Base-by-base conservation (phyloP, 2,797 vertebrate species). In the Antennarius maculatus region DNA sequence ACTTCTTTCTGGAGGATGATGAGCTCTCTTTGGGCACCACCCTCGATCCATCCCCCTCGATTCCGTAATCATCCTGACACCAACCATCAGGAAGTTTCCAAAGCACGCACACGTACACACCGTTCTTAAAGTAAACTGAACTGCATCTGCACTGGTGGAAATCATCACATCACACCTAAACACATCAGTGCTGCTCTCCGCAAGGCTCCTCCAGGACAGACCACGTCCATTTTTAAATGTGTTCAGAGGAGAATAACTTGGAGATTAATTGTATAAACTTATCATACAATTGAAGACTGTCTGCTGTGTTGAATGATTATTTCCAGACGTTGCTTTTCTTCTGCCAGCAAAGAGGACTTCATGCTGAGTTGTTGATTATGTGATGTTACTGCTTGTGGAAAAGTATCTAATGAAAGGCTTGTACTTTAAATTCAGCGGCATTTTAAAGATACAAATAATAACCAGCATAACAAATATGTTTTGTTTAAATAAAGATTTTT, bases 121-220 rank as follows among this genome's bases (percentile, higher is more conserved):
- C 13, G n/a, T 23, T 75, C 61, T 61, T 37, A 46, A 73, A 47
- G 84, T 75, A 81, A 83, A 82, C 65, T 77, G 42, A 81, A 81
- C 71, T 73, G 55, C 72, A 81, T 78, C 71, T 76, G 50, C 66
- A 75, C 71, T 17, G 45, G 74, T 66, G 29, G 77, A 81, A 50
- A 61, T 84, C 83, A 78, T 79, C 77, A 54, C 39, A 61, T 61
- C 48, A 60, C 73, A 43, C 69, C 63, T 15, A 34, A 71, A 50
- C 53, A 45, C 66, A 29, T 16, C 17, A 4, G 61, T 7, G 17
- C 47, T 43, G 5, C 42, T 69, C 53, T 39, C 28, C 50, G 54
- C 54, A 63, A 54, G 66, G 31, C 14, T 34, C 7, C 31, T 62
- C n/a, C 29, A n/a, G 49, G 51, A 45, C 52, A 68, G 31, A 27